phyloP scores from a whole-genome alignment of 2,888 invertebrate genomes.

The Drosophila anomalata region DNA sequence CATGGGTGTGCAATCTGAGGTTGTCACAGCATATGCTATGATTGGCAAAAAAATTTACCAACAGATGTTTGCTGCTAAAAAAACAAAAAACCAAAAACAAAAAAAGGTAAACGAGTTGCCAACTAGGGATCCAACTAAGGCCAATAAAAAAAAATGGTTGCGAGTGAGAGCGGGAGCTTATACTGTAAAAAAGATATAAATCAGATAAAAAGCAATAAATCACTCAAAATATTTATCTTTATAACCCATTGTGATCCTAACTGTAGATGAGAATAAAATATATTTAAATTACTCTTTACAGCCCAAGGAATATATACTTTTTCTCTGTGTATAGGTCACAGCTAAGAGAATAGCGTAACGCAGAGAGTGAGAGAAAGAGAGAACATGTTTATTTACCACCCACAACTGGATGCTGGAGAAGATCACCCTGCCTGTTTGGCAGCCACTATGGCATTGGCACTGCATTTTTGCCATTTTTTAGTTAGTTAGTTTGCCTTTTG shows the following conservation, averaged over 20 bases:
- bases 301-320: background rate
- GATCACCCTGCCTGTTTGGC: conserved; percentile 25
- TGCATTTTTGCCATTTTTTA: conserved; percentile 33
- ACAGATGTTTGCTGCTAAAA: conserved; percentile 63
- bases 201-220: background rate
- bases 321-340: conserved; percentile 6
- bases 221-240: background rate
- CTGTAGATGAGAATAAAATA: background rate
- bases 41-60: conserved; percentile 57
- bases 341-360: conserved; percentile 22
- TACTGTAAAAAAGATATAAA: background rate
- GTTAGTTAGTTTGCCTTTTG: conserved; percentile 5
- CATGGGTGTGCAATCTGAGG: conserved; percentile 41
- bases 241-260: background rate
- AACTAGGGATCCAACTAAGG: conserved; percentile 44
- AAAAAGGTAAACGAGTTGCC: conserved; percentile 76
- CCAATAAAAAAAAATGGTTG: conserved; percentile 37
- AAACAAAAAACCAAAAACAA: conserved; percentile 35
- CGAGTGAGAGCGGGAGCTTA: conserved; percentile 44
- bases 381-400: conserved; percentile 55
- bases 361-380: conserved; percentile 43
- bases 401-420: conserved; percentile 52
- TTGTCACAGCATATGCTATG: conserved; percentile 60
- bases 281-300: background rate
- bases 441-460: conserved; percentile 38